Base-by-base conservation (phyloP, 2,888 invertebrate species). In the Ormyrus thymus region DNA sequence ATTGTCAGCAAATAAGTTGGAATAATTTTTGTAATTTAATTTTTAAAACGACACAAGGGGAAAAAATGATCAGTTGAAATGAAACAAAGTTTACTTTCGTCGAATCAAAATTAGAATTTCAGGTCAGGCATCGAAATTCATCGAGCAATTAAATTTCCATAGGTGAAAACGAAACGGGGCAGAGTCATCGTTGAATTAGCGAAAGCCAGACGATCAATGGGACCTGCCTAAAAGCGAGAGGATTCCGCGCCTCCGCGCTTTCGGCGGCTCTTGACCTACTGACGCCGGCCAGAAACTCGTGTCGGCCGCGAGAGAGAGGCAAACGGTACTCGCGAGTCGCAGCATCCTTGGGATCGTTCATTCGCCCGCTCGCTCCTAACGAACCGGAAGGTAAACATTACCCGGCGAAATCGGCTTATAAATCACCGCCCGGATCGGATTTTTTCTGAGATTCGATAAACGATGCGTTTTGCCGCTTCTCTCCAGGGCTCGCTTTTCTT, bases 201-300 rank as follows among this genome's bases (percentile, higher is more conserved):
- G 46, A 58, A 7, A 10, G 43, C 4, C 7, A 43, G 11, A 58
- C 43, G 50, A 65, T 59, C 45, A 77, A 77, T 53, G 72, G 55
- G 10, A 65, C 72, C 66, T 51, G 72, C 58, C 53, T 0, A 68
- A 72, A 77, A 77, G 66, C 59, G 71, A 72, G 72, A 66, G 66
- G 77, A 64, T 56, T 56, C 50, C 43, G 13, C 7, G 48, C 6
- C 46, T 53, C 11, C 6, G 11, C 13, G 45, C 53, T 45, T 6
- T 15, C 15, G 43, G 76, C 56, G 71, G 76, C 2, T 72, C 71
- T 78, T 78, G 78, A 78, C 78, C 78, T 73, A 78, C 78, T 78
- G 66, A 50, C 43, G 65, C 29, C 50, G 64, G 56, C 6, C 43
- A 58, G 61, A 65, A 73, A 78, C 68, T 69, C 69, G 73, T 73